These are phyloP conservation scores for Dolichallabes microphthalmus DNA, from an alignment of 2,113 vertebrate genomes.

Conservation along the genomic window DNA sequence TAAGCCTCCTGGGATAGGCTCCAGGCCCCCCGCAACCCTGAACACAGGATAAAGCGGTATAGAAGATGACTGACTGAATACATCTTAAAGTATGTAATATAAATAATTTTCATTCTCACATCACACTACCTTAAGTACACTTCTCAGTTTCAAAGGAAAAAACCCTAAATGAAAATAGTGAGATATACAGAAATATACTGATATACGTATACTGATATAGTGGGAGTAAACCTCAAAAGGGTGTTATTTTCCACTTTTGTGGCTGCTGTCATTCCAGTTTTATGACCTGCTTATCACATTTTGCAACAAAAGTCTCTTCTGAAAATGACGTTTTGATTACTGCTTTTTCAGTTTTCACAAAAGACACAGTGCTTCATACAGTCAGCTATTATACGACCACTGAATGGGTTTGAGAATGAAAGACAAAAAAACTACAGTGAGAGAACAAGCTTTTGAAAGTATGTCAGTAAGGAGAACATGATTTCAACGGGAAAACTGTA, in stretches of 20 bases:
- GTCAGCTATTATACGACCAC: conserved; percentile 14
- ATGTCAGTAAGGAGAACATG: neutral
- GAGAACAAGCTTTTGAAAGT: conserved; percentile 16
- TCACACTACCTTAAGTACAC: neutral
- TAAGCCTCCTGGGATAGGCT: too few relatives aligned
- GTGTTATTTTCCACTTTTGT: conserved; percentile 39
- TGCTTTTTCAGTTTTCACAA: conserved; percentile 34
- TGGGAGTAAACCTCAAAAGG: conserved; percentile 17
- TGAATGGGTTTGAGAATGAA: conserved; percentile 31
- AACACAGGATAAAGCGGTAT: too few relatives aligned
- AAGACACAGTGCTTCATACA: conserved; percentile 23
- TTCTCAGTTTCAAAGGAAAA: conserved; percentile 1
- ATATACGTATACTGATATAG: neutral
- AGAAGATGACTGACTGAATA: too few relatives aligned
- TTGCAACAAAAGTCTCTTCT: conserved; percentile 35
- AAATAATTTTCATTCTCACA: neutral
- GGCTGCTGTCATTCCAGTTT: conserved; percentile 35
- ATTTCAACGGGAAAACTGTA: conserved; percentile 5
- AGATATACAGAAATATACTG: neutral
- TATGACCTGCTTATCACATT: conserved; percentile 36
- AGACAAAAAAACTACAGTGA: neutral
- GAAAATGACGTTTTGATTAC: conserved; percentile 45
- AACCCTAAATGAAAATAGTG: neutral
- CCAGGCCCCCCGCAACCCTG: too few relatives aligned
- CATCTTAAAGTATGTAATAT: neutral